A percentile compares a stretch with the other conserved stretches of the same genome.
Evolutionary conservation across 1,140 invertebrate genomes (phyloP).

Genomic region (Bicyclus anynana): DNA sequence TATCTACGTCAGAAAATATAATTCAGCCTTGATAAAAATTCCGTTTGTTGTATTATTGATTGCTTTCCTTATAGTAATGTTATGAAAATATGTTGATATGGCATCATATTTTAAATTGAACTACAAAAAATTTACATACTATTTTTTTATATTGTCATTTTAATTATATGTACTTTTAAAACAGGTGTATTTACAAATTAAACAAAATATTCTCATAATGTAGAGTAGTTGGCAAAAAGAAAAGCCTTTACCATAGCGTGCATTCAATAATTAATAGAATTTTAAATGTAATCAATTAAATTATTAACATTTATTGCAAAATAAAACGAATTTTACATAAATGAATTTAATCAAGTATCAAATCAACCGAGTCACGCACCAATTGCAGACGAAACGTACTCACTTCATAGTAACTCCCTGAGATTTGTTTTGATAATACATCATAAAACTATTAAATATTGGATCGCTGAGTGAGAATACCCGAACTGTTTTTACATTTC

Average conservation of each 20-base stretch:
- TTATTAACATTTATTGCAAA: too few species aligned
- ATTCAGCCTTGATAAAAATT: conserved; percentile 4
- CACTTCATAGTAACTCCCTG: conserved; percentile 62
- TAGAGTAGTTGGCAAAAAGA: too few species aligned
- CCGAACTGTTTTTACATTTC: conserved; percentile 60
- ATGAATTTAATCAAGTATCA: conserved; percentile 47
- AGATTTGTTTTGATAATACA: conserved; percentile 79
- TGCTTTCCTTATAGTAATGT: neutral
- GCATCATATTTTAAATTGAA: neutral
- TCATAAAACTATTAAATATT: conserved; percentile 79
- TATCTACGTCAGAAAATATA: neutral
- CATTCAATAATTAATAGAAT: too few species aligned
- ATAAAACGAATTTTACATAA: too few species aligned
- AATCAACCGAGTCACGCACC: conserved; percentile 33
- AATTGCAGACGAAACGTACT: conserved; percentile 65
- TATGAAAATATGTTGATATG: neutral
- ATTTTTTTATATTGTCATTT: too few species aligned
- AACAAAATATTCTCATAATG: too few species aligned
- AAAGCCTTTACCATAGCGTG: too few species aligned
- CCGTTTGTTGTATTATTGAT: neutral
- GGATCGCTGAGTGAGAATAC: conserved; percentile 76
- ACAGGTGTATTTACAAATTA: too few species aligned
- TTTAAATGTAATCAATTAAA: too few species aligned
- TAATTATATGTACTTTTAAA: too few species aligned
- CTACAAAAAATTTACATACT: too few species aligned